Evolutionary conservation across 1,140 invertebrate species (phyloP).

Genomic region (Mesaphorura yosii): DNA sequence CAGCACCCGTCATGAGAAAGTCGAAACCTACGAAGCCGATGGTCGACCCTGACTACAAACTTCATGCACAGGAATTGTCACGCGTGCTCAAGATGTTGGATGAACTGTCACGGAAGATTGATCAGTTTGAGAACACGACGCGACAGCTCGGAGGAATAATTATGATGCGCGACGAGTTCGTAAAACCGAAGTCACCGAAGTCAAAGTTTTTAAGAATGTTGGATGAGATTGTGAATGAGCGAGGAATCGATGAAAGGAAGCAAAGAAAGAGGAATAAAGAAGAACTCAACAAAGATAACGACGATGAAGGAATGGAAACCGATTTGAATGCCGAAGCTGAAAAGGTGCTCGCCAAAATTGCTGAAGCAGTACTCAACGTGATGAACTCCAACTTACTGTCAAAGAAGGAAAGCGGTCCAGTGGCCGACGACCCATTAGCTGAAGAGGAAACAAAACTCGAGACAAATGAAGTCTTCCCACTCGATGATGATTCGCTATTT

Average conservation of each 20-base stretch:
- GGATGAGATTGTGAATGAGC: not conserved
- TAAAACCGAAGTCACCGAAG: not conserved
- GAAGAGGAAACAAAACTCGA: not conserved
- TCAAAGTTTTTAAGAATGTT: not conserved
- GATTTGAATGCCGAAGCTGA: not conserved
- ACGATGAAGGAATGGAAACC: not conserved
- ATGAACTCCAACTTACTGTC: not conserved
- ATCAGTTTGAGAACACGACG: conserved; percentile 29
- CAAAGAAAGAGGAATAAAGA: conserved; percentile 1
- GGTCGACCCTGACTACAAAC: conserved; percentile 17
- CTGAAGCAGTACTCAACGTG: conserved; percentile 1
- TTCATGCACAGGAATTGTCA: conserved; percentile 18
- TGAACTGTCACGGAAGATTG: conserved; percentile 24
- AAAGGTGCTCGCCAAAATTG: conserved; percentile 1
- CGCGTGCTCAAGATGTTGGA: conserved; percentile 25
- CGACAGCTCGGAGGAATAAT: conserved; percentile 26
- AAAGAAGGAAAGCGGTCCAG: not conserved
- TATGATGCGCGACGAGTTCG: conserved; percentile 20
- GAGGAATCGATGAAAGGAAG: not conserved
- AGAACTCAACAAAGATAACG: not conserved
- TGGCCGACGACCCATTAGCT: not conserved
- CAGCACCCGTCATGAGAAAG: too few relatives aligned
- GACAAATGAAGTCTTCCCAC: not conserved
- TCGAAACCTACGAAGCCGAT: not conserved
- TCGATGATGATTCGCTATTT: conserved; percentile 8